Percentiles rank a stretch among this genome's conserved stretches.
These are phyloP conservation scores for Porites lutea DNA, from an alignment of 64 coral and sea anemone genomes.

Conservation along the genomic window DNA sequence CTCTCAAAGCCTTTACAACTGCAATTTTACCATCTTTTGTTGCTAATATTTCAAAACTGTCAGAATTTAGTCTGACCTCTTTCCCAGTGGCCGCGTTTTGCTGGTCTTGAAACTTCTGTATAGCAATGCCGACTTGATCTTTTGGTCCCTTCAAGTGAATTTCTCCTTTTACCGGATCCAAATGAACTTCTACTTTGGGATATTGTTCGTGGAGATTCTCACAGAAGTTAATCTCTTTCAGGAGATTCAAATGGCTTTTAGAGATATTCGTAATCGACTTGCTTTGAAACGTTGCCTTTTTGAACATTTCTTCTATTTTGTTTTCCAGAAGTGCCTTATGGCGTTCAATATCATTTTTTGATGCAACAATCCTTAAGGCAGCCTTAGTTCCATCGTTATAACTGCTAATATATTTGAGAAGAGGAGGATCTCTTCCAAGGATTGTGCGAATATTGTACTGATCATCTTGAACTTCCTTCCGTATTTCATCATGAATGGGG, in stretches of 20 bases:
- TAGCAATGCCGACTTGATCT: conserved; percentile 23
- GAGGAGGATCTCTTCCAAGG: background rate
- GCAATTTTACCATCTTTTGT: background rate
- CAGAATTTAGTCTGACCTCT: background rate
- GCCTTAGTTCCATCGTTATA: background rate
- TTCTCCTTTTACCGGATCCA: conserved; percentile 26
- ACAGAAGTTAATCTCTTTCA: conserved; percentile 40
- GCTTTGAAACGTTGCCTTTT: conserved; percentile 15
- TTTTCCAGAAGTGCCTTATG: background rate
- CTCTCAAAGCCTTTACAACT: background rate
- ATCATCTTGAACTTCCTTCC: background rate
- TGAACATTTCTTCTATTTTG: background rate
- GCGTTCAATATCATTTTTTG: background rate
- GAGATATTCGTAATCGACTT: conserved; percentile 21
- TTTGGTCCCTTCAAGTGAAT: conserved; percentile 31
- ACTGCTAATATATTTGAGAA: background rate
- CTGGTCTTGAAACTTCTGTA: conserved; percentile 1
- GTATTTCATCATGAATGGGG: background rate
- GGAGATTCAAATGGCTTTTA: conserved; percentile 27
- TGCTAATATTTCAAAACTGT: conserved; percentile 45
- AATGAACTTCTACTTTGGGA: conserved; percentile 25
- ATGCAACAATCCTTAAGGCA: background rate
- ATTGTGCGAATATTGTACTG: background rate
- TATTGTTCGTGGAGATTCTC: conserved; percentile 12
- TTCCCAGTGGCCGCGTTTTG: background rate